Base-by-base conservation (phyloP, 2,797 vertebrate species). In the Eutrigla gurnardus region DNA sequence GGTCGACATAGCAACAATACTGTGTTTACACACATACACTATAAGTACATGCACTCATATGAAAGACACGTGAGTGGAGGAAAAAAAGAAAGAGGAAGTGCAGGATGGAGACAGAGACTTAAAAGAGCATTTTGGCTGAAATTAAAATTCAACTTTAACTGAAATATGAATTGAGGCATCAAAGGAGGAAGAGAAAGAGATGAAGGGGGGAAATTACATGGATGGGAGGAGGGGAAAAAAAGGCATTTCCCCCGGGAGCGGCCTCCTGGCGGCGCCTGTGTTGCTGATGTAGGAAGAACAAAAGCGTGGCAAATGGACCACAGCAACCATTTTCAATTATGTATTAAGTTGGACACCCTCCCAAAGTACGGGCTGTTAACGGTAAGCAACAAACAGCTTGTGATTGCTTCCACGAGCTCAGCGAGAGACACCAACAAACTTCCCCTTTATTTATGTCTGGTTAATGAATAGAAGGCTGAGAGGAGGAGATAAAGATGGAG, bases 251-350 rank as follows among this genome's bases (percentile, higher is more conserved):
- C 86, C 68, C 63, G 73, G 77, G 87, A 90, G 88, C 83, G 86
- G 88, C 77, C 84, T 90, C 74, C 79, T 77, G 86, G 82, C 84
- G 4, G 65, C 69, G 83, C 63, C 78, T 53, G 84, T 39, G 63
- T 62, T 91, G 91, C 90, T 92, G 89, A 92, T 92, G 89, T 84
- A 76, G 82, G 75, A 77, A 87, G 88, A 91, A 92, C 79, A 91
- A 89, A 92, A 80, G 87, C 81, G 78, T 70, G 65, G 84, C 79
- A 92, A 93, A 93, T 92, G 86, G 89, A 91, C 84, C 86, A 86
- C 64, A 63, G 87, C 87, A 77, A 80, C 86, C 83, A 84, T 91
- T 91, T 93, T 90, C 91, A 93, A 91, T 94, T 88, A 91, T 86
- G 81, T 83, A 91, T 92, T 86, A 87, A 81, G 74, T 81, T 83